phyloP scores from a whole-genome alignment of 2,888 invertebrate genomes.

The Caradrina kadenii region DNA sequence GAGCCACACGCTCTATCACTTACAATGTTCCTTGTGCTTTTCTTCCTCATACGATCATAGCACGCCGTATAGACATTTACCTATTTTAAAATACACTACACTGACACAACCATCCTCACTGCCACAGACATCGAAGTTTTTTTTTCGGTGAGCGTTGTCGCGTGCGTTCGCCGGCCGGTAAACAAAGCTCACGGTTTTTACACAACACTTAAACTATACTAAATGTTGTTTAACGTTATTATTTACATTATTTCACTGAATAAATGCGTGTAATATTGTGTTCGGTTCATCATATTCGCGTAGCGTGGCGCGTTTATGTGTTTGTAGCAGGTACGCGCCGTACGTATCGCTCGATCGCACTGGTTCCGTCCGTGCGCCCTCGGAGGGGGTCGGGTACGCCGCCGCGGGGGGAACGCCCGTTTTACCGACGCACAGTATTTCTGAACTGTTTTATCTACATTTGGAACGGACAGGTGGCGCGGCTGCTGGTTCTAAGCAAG shows the following conservation, averaged over 20 bases:
- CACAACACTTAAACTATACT: conserved; percentile 89
- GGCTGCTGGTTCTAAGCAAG: conserved; percentile 55
- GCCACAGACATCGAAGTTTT: conserved; percentile 86
- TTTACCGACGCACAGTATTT: conserved; percentile 70
- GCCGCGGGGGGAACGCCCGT: conserved; percentile 73
- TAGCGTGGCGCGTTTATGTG: conserved; percentile 80
- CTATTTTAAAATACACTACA: conserved; percentile 89
- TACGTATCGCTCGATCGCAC: conserved; percentile 88
- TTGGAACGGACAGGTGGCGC: conserved; percentile 82
- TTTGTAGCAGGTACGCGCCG: conserved; percentile 79
- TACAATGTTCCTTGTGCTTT: conserved; percentile 89
- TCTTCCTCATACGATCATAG: conserved; percentile 91
- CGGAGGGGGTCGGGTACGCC: conserved; percentile 74
- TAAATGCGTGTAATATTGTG: conserved; percentile 82
- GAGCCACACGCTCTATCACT: conserved; percentile 83
- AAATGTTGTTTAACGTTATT: conserved; percentile 91
- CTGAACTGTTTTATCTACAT: conserved; percentile 72
- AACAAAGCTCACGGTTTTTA: conserved; percentile 88
- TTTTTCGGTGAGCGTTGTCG: conserved; percentile 87
- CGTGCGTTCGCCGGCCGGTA: conserved; percentile 93
- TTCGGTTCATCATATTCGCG: conserved; percentile 84
- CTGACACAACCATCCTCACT: conserved; percentile 86
- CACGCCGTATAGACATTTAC: conserved; percentile 89
- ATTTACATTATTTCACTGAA: conserved; percentile 89
- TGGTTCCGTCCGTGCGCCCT: conserved; percentile 78